These are phyloP conservation scores for Channa argus DNA, from an alignment of 2,113 vertebrate species.

Conservation along the genomic window DNA sequence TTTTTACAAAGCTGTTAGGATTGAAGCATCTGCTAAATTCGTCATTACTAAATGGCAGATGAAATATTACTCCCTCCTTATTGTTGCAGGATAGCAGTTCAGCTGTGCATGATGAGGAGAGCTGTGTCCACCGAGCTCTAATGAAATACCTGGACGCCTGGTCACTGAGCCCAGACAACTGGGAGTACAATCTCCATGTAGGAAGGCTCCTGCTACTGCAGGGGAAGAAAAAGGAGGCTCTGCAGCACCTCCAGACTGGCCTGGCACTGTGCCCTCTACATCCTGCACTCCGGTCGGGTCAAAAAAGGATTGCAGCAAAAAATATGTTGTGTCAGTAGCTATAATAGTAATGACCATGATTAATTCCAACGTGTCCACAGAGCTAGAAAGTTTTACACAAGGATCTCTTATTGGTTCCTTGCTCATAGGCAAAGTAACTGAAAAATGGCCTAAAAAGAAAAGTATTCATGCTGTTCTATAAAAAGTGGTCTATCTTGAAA, in stretches of 20 bases:
- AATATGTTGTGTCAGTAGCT: background rate
- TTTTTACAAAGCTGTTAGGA: background rate
- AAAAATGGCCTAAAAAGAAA: background rate
- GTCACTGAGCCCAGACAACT: constrained; percentile 74
- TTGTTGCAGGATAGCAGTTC: constrained; percentile 54
- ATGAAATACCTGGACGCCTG: constrained; percentile 82
- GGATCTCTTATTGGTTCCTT: no score
- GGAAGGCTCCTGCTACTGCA: constrained; percentile 74
- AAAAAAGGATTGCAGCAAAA: background rate
- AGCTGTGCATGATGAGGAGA: constrained; percentile 60
- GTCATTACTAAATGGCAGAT: background rate
- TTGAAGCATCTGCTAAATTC: background rate
- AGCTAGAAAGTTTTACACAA: no score
- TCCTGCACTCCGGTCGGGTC: constrained; percentile 72
- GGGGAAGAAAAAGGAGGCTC: constrained; percentile 65
- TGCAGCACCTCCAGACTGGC: constrained; percentile 74
- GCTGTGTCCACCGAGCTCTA: constrained; percentile 63
- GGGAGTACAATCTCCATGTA: constrained; percentile 76
- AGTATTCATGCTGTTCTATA: background rate
- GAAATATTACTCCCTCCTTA: background rate
- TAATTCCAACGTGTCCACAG: background rate
- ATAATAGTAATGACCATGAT: background rate
- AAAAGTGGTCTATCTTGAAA: background rate
- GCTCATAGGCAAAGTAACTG: background rate
- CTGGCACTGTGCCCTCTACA: constrained; percentile 69